Base-by-base conservation (phyloP, 2,113 vertebrate genomes). In the Eubucco bourcierii region DNA sequence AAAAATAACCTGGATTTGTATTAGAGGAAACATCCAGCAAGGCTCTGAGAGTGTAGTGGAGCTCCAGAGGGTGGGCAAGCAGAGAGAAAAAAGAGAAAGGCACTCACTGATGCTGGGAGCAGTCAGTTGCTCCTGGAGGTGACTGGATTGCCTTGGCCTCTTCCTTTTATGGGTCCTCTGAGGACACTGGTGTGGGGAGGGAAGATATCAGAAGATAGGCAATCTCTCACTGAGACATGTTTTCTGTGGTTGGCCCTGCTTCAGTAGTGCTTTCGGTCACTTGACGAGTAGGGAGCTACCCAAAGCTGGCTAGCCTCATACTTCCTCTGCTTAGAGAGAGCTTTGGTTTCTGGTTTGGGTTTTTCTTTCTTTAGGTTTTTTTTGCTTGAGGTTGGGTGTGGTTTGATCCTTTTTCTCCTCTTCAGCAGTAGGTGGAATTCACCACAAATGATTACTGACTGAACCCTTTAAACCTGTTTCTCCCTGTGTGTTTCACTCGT, bases 1-100 rank as follows among this genome's bases (percentile, higher is more conserved):
- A 80, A 92, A 90, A 67, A 66, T 89, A 92, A 24, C 34, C 44
- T 28, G n/a, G 18, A 52, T 94, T 95, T 95, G 89, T 88, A 81
- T 85, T 83, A 60, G 33, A 72, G 83, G 71, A 92, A 90, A 60
- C 70, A 66, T 60, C 29, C 6, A 2, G 33, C 73, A 31, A 16
- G 58, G 29, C 28, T 79, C 34, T 77, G 28, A 0, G 12, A 29
- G 34, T 33, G 20, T 34, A 50, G 55, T 12, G 6, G 2, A 50
- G 44, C 66, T 37, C 21, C 1, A 10, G 15, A 6, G 8, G 27
- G 17, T 7, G 25, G 25, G 47, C 3, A 56, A 47, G 5, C 3
- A 4, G 25, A 44, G 13, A 46, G 44, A 46, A 63, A 20, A 27
- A 77, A 39, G 50, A 28, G 59, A 56, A 55, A 81, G 28, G 27